Conservation (phyloP, 1,140 invertebrate genomes). For the Drosophila fuyamai region DNA sequence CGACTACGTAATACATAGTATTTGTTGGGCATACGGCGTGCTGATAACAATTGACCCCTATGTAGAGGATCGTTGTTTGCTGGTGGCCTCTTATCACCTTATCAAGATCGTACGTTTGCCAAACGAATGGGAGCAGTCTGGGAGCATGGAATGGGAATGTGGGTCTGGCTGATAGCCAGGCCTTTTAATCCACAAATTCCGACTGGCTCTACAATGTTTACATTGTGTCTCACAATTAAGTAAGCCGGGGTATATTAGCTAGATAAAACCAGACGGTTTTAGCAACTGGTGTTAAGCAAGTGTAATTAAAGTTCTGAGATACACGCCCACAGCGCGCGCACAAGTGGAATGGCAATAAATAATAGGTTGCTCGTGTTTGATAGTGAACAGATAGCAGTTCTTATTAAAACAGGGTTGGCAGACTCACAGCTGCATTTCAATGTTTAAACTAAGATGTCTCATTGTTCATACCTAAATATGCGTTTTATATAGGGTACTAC, state of each 20-base stretch:
- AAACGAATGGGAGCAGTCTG: conserved; percentile 13
- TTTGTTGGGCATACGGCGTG: conserved; percentile 19
- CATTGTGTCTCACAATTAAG: not conserved
- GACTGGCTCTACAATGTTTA: conserved; percentile 16
- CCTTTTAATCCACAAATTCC: conserved; percentile 14
- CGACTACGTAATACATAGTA: conserved; percentile 16
- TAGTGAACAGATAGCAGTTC: conserved; percentile 19
- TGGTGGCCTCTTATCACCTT: conserved; percentile 37
- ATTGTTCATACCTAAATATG: too few species aligned
- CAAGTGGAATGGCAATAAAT: conserved; percentile 20
- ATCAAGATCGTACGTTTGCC: conserved; percentile 9
- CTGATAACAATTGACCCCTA: conserved; percentile 72
- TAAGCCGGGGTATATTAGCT: not conserved
- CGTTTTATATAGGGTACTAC: too few species aligned
- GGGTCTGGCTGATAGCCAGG: conserved; percentile 2
- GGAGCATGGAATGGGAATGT: conserved; percentile 3
- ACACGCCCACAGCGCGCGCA: not conserved
- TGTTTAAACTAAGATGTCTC: not conserved
- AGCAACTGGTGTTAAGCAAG: conserved; percentile 1
- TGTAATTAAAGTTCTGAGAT: conserved; percentile 28
- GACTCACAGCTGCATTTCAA: too few species aligned
- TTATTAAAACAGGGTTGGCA: conserved; percentile 10
- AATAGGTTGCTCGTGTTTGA: conserved; percentile 12
- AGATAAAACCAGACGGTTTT: conserved; percentile 7
- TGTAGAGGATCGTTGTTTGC: conserved; percentile 34